phyloP scores from a whole-genome alignment of 2,888 invertebrate genomes.

The Tinea semifulvella region DNA sequence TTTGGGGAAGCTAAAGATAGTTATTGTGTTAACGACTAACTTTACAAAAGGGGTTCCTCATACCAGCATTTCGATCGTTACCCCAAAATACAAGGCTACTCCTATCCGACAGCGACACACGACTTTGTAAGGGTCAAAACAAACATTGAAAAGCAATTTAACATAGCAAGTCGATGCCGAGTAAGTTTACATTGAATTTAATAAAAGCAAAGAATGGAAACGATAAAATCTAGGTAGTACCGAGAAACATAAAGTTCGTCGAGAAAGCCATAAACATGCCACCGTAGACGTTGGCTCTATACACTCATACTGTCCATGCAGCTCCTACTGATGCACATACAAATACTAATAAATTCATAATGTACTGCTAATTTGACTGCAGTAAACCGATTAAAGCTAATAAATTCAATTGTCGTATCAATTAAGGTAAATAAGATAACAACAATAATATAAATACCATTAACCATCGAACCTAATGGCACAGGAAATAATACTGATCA shows the following conservation, averaged over 20 bases:
- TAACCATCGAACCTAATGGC: conserved; percentile 5
- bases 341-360: neutral
- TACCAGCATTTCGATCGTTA: too few relatives aligned
- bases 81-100: too few relatives aligned
- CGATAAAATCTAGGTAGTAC: conserved; percentile 27
- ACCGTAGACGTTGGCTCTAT: conserved; percentile 33
- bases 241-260: conserved; percentile 36
- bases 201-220: conserved; percentile 34
- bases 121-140: too few relatives aligned
- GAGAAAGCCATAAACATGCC: conserved; percentile 41
- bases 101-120: too few relatives aligned
- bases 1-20: too few relatives aligned
- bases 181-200: conserved; percentile 22
- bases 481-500: conserved; percentile 12
- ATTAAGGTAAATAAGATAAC: neutral
- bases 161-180: neutral
- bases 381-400: neutral
- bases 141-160: conserved; percentile 4
- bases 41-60: too few relatives aligned
- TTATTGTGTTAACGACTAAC: too few relatives aligned
- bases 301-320: conserved; percentile 27
- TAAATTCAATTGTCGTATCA: neutral
- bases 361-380: neutral
- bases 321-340: neutral
- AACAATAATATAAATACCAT: conserved; percentile 11